Evolutionary conservation across 2,888 invertebrate genomes (phyloP), one percentile per base, ranked within the genome.

Genomic region (Stenodera caucasica): DNA sequence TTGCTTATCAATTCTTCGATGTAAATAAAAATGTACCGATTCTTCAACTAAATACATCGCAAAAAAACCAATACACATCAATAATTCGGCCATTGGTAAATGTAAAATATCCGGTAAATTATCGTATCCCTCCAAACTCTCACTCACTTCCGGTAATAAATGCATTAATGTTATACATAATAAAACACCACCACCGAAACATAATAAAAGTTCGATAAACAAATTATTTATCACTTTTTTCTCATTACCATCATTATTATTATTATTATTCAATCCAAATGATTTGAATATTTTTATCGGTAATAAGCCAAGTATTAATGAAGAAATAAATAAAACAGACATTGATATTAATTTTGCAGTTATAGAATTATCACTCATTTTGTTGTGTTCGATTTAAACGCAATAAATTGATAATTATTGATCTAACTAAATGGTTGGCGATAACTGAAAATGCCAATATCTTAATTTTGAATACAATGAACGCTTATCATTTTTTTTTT

Each of bases 91-190:
- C 23, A 90, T 80, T 0, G 88, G 84, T 74, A 91, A 87, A 0
- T 82, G 80, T 4, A 45, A 3, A 0, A 80, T 70, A 0, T 81
- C 81, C 40, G 90, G 74, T n/a, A 69, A 58, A 73, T 91, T 81
- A 5, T 88, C 81, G 5, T 88, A 81, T 0, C 81, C 71, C 0
- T 82, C 82, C 2, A 67, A 68, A 60, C 85, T 85, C 70, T 92
- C 89, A 12, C 85, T 81, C 0, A 93, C 89, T 81, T 93, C 93
- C 0, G 93, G 93, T 57, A 92, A 81, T 70, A 94, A 81, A 73
- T 94, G 93, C 67, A 92, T 79, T 75, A 94, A 92, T 4, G 92
- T 92, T 2, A 93, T 93, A 64, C 89, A 88, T 35, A 94, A 80
- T 18, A 94, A 81, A 0, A 93, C 92, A 11, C 93, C 93, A n/a